These are phyloP conservation scores for Cyaniris semiargus DNA, from an alignment of 2,888 invertebrate genomes.

Conservation along the genomic window DNA sequence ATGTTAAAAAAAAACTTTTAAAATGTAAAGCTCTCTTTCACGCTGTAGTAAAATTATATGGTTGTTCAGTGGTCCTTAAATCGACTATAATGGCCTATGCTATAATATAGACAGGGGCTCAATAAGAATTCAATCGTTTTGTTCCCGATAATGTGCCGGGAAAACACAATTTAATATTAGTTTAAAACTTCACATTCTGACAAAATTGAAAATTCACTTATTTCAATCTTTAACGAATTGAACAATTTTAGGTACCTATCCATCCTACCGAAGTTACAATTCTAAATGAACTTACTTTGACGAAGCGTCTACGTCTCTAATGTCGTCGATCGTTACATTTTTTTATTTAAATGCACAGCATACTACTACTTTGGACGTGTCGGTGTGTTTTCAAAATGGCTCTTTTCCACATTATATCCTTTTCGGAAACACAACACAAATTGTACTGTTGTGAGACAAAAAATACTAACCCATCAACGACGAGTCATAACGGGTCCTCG, in stretches of 20 bases:
- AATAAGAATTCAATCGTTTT: conserved; percentile 50
- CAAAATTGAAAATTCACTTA: conserved; percentile 67
- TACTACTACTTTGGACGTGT: conserved; percentile 72
- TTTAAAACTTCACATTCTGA: conserved; percentile 76
- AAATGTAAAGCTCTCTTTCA: no score
- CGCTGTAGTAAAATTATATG: no score
- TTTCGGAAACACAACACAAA: conserved; percentile 94
- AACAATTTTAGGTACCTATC: conserved; percentile 67
- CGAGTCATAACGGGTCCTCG: conserved; percentile 36
- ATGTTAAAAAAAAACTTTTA: neutral
- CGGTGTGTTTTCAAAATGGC: conserved; percentile 94
- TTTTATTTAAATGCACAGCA: conserved; percentile 71
- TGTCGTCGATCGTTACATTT: conserved; percentile 52
- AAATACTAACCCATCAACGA: conserved; percentile 44
- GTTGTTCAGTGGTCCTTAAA: no score
- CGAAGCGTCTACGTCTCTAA: conserved; percentile 38
- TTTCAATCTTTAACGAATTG: conserved; percentile 67
- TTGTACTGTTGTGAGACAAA: conserved; percentile 64
- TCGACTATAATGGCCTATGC: no score
- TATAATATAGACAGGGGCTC: conserved; percentile 41
- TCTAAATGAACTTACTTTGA: conserved; percentile 37
- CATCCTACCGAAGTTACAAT: conserved; percentile 53
- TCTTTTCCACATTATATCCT: conserved; percentile 89
- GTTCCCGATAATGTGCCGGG: conserved; percentile 59
- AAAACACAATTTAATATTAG: conserved; percentile 70